Base-by-base conservation (phyloP, 2,888 invertebrate species). In the Agrotis clavis region DNA sequence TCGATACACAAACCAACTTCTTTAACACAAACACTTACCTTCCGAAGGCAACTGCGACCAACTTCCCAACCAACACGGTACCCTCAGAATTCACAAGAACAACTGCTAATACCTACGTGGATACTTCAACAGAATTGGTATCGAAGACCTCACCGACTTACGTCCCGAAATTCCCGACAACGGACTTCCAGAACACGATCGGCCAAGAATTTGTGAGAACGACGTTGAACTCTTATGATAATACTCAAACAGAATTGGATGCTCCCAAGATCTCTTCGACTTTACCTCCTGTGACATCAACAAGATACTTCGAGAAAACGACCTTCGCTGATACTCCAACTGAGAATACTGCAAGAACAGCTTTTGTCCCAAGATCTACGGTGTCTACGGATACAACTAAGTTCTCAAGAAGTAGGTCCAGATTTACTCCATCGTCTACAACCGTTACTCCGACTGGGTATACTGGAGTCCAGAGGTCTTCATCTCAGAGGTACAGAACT, bases 81-180 rank as follows among this genome's bases (percentile, higher is more conserved):
- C 63, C 76, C 61, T 76, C 78, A 54, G 77, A 78, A 61, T 86
- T 70, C 45, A 9, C 57, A 2, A 73, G 73, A 60, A 74, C 80
- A 19, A 74, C 74, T 9, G 61, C 70, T 9, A 82, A 73, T 9
- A 77, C 85, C 0, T 84, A 72, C 57, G 47, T 67, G 35, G 85
- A 86, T 13, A 83, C 86, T 41, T 84, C 80, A 60, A 85, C 86
- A 50, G 87, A 85, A 30, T 79, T 65, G 45, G 53, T 60, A 1
- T 47, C 77, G 0, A 86, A 71, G 57, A 74, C 71, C 51, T 76
- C 83, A 9, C 71, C 81, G 0, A 71, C 85, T 9, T 83, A 81
- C 48, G 77, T 81, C 4, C 74, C 87, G 0, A 77, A 77, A 18
- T 86, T 80, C 75, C 78, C 77, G 35, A 50, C 83, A 25, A 74